Conservation (phyloP, 37 sponge, comb jelly and placozoan species). For the Ianthella basta region DNA sequence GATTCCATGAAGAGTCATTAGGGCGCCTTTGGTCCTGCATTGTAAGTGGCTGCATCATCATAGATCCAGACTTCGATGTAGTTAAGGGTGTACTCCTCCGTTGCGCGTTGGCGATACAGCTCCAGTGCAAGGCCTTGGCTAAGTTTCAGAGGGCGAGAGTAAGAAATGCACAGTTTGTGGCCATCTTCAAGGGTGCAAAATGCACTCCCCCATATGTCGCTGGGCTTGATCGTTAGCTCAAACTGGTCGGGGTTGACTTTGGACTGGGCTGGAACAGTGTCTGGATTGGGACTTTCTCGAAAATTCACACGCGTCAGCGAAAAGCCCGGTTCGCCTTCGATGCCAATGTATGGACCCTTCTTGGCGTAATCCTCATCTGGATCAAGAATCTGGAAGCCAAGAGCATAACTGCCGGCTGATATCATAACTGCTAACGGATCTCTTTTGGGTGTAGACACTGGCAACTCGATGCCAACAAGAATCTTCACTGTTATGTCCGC, state of each 20-base stretch:
- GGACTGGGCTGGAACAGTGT: not conserved
- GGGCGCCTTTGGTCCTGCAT: too few relatives aligned
- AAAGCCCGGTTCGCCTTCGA: not conserved
- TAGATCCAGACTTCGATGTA: conserved; percentile 24
- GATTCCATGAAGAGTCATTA: too few relatives aligned
- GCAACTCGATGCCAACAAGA: conserved; percentile 11
- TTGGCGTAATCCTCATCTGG: not conserved
- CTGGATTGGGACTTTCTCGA: not conserved
- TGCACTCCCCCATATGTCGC: not conserved
- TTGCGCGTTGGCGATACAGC: not conserved
- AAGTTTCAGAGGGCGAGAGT: not conserved
- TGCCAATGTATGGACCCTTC: conserved; percentile 31
- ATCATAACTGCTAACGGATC: not conserved
- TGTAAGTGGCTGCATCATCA: too few relatives aligned
- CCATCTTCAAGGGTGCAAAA: not conserved
- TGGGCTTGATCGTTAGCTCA: not conserved
- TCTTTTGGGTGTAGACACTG: not conserved
- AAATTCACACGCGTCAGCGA: not conserved
- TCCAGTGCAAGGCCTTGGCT: not conserved
- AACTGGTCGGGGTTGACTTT: not conserved
- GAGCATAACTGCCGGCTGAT: not conserved
- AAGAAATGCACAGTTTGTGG: not conserved
- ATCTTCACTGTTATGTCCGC: conserved; percentile 17
- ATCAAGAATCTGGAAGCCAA: conserved; percentile 3
- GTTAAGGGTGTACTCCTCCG: not conserved